phyloP scores from a whole-genome alignment of 2,113 vertebrate genomes.

The Propithecus coquereli region DNA sequence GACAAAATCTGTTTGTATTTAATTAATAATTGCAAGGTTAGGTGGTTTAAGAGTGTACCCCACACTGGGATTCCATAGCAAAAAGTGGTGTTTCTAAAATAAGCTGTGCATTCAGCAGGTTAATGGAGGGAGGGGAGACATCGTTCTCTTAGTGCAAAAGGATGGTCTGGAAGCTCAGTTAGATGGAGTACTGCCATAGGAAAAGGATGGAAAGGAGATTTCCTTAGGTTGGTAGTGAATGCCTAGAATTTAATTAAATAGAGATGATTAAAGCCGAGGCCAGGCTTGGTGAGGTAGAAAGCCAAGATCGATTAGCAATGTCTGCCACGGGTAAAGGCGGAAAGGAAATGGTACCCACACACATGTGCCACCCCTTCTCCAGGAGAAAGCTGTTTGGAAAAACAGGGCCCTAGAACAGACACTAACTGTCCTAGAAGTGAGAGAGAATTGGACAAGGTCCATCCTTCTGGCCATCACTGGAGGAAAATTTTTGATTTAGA shows the following conservation, averaged over 20 bases:
- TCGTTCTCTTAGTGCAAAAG: neutral
- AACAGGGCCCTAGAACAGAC: neutral
- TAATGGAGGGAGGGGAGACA: neutral
- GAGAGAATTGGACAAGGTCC: neutral
- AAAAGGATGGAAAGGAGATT: neutral
- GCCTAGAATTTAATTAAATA: neutral
- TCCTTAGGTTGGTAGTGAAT: neutral
- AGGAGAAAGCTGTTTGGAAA: neutral
- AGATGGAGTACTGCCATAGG: neutral
- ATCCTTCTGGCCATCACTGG: neutral
- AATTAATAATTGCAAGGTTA: neutral
- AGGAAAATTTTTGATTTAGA: constrained; percentile 27
- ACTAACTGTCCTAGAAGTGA: neutral
- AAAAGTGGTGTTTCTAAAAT: neutral
- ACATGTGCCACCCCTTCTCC: neutral
- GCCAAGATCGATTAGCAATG: constrained; percentile 9
- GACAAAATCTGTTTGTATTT: neutral
- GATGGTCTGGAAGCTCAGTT: neutral
- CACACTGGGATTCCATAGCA: neutral
- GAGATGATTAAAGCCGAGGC: neutral
- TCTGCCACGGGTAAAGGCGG: neutral
- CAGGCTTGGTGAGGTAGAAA: neutral
- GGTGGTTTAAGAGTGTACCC: neutral
- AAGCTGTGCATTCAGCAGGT: neutral
- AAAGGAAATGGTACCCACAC: neutral